Conservation (phyloP, 2,113 vertebrate species). For the Hemicordylus capensis region DNA sequence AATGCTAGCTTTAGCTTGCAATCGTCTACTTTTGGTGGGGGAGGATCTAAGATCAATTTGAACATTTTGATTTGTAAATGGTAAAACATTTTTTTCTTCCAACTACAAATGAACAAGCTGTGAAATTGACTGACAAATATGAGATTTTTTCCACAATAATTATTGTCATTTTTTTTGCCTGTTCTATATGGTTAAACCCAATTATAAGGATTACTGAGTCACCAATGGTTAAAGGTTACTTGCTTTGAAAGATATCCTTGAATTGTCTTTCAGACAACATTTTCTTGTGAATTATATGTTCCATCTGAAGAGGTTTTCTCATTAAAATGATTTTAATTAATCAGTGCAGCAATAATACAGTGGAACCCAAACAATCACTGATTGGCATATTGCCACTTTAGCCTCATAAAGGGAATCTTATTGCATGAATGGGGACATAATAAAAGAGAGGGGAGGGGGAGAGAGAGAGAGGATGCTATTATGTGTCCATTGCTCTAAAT, state of each 20-base stretch:
- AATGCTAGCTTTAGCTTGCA: background rate
- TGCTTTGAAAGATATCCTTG: constrained; percentile 43
- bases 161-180: constrained; percentile 46
- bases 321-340: constrained; percentile 55
- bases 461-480: background rate
- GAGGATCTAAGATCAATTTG: background rate
- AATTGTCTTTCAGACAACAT: constrained; percentile 44
- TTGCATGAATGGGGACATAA: background rate
- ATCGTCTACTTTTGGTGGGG: too few species aligned
- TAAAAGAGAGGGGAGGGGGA: background rate
- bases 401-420: background rate
- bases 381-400: background rate
- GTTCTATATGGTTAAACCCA: constrained; percentile 48
- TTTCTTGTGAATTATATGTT: constrained; percentile 39
- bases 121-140: constrained; percentile 11
- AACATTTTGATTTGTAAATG: background rate
- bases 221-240: constrained; percentile 53
- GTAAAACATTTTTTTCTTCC: constrained; percentile 4
- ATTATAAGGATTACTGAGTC: constrained; percentile 48
- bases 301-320: constrained; percentile 41
- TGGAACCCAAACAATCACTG: constrained; percentile 35
- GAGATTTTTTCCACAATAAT: background rate
- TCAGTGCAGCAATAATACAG: constrained; percentile 25
- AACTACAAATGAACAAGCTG: background rate
- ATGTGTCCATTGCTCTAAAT: background rate